These are phyloP conservation scores for Diploptera punctata DNA, from an alignment of 2,888 invertebrate species.

Conservation along the genomic window DNA sequence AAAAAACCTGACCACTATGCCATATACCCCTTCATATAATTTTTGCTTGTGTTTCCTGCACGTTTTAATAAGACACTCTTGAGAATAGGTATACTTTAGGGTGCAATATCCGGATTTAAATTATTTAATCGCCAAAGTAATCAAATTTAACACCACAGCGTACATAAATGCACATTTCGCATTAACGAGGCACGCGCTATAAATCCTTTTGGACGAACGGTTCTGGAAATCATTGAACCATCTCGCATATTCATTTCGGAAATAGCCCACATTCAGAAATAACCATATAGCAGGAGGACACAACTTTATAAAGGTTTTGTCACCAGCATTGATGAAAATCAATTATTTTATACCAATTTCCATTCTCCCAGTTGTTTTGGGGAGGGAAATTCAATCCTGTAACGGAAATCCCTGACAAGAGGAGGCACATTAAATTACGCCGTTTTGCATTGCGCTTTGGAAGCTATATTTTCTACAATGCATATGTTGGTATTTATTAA, in stretches of 20 bases:
- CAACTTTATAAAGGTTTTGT: slow-evolving; percentile 3
- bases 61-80: too few species aligned
- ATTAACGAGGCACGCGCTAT: background rate
- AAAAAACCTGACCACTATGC: too few species aligned
- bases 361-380: background rate
- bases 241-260: slow-evolving; percentile 15
- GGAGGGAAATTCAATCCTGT: slow-evolving; percentile 30
- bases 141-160: too few species aligned
- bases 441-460: background rate
- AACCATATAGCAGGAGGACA: background rate
- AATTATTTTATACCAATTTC: slow-evolving; percentile 19
- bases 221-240: background rate
- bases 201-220: background rate
- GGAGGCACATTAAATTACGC: slow-evolving; percentile 5
- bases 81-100: too few species aligned
- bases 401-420: slow-evolving; percentile 28
- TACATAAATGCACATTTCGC: too few species aligned
- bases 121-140: too few species aligned
- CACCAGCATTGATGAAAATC: slow-evolving; percentile 23
- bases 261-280: slow-evolving; percentile 4
- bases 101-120: too few species aligned
- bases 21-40: too few species aligned
- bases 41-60: too few species aligned
- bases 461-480: background rate
- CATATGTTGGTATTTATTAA: background rate